These are phyloP conservation scores for Fratercula arctica DNA, from an alignment of 2,797 vertebrate species.

Conservation along the genomic window DNA sequence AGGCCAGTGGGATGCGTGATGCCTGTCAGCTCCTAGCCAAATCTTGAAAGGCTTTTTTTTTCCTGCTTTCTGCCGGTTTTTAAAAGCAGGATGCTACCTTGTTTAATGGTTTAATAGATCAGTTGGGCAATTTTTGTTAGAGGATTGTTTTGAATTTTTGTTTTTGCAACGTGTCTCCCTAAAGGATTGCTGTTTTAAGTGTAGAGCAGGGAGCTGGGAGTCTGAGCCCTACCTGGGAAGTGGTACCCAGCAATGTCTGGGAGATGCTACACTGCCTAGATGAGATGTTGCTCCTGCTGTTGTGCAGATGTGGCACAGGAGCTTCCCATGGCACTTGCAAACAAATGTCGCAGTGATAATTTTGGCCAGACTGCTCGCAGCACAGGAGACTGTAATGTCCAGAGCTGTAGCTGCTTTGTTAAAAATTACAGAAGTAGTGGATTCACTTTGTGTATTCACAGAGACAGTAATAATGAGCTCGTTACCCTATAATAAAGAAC, in stretches of 20 bases:
- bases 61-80: neutral
- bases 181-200: neutral
- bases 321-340: neutral
- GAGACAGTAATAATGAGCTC: neutral
- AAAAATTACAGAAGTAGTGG: neutral
- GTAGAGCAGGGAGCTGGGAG: neutral
- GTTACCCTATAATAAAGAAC: neutral
- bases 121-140: neutral
- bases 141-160: neutral
- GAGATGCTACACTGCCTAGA: neutral
- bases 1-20: neutral
- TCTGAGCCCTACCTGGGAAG: neutral
- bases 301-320: neutral
- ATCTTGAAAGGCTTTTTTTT: neutral
- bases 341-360: neutral
- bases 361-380: neutral
- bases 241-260: neutral
- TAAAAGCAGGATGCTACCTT: neutral
- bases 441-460: neutral
- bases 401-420: neutral
- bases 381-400: neutral
- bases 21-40: neutral
- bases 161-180: neutral
- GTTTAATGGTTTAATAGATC: neutral
- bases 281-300: neutral